A percentile compares a stretch with the other conserved stretches of the same genome.
phyloP scores from a whole-genome alignment of 2,797 vertebrate species.

The Geotrypetes seraphini region DNA sequence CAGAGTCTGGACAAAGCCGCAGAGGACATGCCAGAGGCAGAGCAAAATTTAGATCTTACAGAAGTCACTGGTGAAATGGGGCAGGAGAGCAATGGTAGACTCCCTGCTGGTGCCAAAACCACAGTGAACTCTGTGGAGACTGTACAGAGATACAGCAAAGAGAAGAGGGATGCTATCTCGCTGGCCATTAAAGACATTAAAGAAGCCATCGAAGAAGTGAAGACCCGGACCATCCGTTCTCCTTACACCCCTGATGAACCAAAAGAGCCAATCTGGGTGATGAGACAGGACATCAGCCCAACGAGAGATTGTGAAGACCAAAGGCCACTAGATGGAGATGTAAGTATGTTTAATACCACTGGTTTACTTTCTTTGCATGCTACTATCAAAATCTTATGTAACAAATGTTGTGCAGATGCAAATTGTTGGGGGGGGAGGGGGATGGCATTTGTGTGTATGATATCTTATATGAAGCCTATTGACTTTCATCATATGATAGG shows the following conservation, averaged over 20 bases:
- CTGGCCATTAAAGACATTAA: slow-evolving; percentile 95
- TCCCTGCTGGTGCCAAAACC: slow-evolving; percentile 24
- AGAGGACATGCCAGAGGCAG: slow-evolving; percentile 64
- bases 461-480: too few species aligned
- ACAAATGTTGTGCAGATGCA: too few species aligned
- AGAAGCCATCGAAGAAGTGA: slow-evolving; percentile 95
- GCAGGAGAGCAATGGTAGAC: slow-evolving; percentile 37
- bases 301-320: slow-evolving; percentile 75
- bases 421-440: background rate
- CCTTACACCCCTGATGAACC: slow-evolving; percentile 94
- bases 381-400: too few species aligned
- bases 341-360: slow-evolving; percentile 54
- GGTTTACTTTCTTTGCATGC: background rate
- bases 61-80: slow-evolving; percentile 23
- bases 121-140: slow-evolving; percentile 21
- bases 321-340: slow-evolving; percentile 71
- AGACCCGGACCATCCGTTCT: slow-evolving; percentile 88
- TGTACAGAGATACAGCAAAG: slow-evolving; percentile 65
- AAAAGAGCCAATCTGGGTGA: slow-evolving; percentile 94
- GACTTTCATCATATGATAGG: too few species aligned
- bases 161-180: slow-evolving; percentile 88
- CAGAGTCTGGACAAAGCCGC: slow-evolving; percentile 66
- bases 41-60: slow-evolving; percentile 48
- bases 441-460: too few species aligned
- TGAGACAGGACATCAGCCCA: slow-evolving; percentile 92